Evolutionary conservation across 2,113 vertebrate genomes (phyloP).

Genomic region (Natator depressus): DNA sequence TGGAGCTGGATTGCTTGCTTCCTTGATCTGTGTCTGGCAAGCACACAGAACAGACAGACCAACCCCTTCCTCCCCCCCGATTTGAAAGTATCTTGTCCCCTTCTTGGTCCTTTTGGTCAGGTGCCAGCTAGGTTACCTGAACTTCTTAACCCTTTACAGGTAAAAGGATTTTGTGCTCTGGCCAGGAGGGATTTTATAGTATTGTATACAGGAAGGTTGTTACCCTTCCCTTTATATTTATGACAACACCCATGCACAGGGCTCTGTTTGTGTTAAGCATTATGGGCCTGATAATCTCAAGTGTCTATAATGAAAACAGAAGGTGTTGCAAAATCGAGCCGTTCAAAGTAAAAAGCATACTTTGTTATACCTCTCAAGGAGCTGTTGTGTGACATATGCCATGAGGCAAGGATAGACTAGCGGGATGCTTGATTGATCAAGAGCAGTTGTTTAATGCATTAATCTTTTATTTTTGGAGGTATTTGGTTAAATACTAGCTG

Average conservation of each 20-base stretch:
- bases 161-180: no score
- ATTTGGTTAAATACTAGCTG: background rate
- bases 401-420: background rate
- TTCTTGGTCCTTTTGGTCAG: no score
- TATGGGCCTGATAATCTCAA: fast-evolving
- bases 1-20: no score
- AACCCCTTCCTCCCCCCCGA: no score
- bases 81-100: no score
- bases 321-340: background rate
- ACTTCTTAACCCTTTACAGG: no score
- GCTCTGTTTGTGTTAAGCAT: background rate
- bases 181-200: no score
- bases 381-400: background rate
- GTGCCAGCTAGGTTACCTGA: no score
- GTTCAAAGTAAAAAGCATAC: background rate
- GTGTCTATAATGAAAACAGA: background rate
- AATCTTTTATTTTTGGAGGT: background rate
- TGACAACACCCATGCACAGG: background rate
- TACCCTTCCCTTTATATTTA: no score
- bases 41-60: no score
- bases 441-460: background rate
- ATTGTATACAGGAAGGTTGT: no score
- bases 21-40: no score
- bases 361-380: background rate
- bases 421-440: background rate